phyloP scores from a whole-genome alignment of 92 coral and sea anemone genomes.

The Anthopleura xanthogrammica region DNA sequence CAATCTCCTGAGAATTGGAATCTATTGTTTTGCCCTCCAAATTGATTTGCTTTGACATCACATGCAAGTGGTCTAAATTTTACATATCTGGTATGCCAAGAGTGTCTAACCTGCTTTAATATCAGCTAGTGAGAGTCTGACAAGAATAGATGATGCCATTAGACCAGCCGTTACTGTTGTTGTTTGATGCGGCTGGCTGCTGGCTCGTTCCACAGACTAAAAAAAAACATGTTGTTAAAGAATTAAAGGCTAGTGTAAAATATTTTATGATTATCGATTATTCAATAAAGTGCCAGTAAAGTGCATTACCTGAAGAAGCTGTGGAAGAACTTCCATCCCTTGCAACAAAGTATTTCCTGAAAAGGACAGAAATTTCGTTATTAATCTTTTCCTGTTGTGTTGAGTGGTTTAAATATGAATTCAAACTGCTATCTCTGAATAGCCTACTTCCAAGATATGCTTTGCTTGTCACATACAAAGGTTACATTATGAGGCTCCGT shows the following conservation, averaged over 20 bases:
- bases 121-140: conserved; percentile 76
- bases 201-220: conserved; percentile 86
- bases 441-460: too few species aligned
- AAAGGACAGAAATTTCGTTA: background rate
- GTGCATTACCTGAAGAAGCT: conserved; percentile 72
- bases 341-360: conserved; percentile 85
- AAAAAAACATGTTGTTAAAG: background rate
- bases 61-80: too few species aligned
- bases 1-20: too few species aligned
- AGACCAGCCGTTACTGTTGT: conserved; percentile 77
- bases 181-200: conserved; percentile 79
- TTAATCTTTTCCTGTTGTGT: background rate
- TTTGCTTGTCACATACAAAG: too few species aligned
- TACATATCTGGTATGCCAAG: too few species aligned
- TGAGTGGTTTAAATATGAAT: too few species aligned
- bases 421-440: too few species aligned
- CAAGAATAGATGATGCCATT: conserved; percentile 70
- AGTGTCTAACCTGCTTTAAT: conserved; percentile 76
- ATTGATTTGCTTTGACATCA: too few species aligned
- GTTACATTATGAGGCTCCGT: too few species aligned
- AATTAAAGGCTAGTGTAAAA: background rate
- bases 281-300: background rate
- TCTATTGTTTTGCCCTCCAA: too few species aligned
- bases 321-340: conserved; percentile 76
- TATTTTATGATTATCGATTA: background rate